Conservation (phyloP, 2,888 invertebrate genomes). For the Spisula solida region DNA sequence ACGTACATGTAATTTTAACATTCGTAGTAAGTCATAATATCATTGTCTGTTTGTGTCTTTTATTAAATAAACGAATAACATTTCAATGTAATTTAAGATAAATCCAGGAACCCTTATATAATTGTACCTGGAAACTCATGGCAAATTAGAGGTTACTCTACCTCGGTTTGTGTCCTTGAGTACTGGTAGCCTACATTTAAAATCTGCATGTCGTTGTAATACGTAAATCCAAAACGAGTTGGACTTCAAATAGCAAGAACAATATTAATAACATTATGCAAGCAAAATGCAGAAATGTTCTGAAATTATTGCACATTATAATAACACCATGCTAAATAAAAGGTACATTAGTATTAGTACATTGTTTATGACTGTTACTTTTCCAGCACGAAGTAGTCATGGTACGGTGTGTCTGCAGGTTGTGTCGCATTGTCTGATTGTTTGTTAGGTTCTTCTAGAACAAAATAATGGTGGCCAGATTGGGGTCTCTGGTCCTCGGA, state of each 20-base stretch:
- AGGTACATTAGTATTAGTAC: background rate
- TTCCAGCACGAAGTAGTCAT: conserved; percentile 39
- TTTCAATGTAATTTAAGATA: too few relatives aligned
- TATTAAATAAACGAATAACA: too few relatives aligned
- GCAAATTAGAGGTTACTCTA: too few relatives aligned
- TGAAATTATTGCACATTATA: background rate
- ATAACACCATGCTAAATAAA: background rate
- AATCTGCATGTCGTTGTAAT: too few relatives aligned
- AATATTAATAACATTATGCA: background rate
- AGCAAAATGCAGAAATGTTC: background rate
- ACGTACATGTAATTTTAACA: too few relatives aligned
- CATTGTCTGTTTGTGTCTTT: too few relatives aligned
- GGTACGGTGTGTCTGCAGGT: conserved; percentile 1
- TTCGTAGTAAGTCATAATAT: too few relatives aligned
- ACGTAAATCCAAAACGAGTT: too few relatives aligned
- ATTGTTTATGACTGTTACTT: background rate
- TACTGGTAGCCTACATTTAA: too few relatives aligned
- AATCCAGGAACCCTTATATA: too few relatives aligned
- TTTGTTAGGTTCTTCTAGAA: conserved; percentile 24
- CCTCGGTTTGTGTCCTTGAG: too few relatives aligned
- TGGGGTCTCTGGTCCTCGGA: conserved; percentile 20
- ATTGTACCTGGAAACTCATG: too few relatives aligned
- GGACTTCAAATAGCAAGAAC: background rate
- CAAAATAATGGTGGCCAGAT: conserved; percentile 41
- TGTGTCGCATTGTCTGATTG: background rate